Percentiles rank a stretch among this genome's conserved stretches.
phyloP scores from a whole-genome alignment of 2,797 vertebrate species.

The Pangasius larnaudii region DNA sequence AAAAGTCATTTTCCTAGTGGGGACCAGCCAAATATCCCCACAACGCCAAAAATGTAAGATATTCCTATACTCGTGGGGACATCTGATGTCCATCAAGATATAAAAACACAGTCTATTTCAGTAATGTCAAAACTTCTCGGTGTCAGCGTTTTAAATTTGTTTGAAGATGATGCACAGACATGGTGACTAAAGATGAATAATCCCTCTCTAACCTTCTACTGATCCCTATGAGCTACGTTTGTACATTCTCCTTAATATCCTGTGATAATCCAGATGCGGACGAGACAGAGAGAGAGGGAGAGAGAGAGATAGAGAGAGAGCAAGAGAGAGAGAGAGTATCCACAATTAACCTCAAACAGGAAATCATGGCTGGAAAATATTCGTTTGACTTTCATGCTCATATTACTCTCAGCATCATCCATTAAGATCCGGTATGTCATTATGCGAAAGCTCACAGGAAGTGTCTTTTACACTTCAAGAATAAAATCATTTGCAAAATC shows the following conservation, averaged over 20 bases:
- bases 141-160: background rate
- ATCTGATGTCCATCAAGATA: background rate
- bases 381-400: background rate
- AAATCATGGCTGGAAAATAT: conserved; percentile 4
- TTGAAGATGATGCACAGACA: background rate
- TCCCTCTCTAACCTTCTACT: background rate
- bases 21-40: background rate
- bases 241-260: background rate
- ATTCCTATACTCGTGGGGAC: too few relatives aligned
- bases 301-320: background rate
- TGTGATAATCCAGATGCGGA: background rate
- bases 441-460: conserved; percentile 6
- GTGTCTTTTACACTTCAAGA: background rate
- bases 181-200: background rate
- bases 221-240: background rate
- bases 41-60: background rate
- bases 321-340: background rate
- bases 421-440: background rate
- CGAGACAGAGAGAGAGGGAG: background rate
- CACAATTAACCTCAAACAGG: conserved; percentile 9
- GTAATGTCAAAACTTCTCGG: background rate
- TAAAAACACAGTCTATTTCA: background rate
- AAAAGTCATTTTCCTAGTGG: background rate
- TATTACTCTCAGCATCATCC: background rate
- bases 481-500: conserved; percentile 9